Evolutionary conservation across 2,888 invertebrate species (phyloP), one percentile per base, ranked within the genome.

Genomic region (Heliconius ismenius): DNA sequence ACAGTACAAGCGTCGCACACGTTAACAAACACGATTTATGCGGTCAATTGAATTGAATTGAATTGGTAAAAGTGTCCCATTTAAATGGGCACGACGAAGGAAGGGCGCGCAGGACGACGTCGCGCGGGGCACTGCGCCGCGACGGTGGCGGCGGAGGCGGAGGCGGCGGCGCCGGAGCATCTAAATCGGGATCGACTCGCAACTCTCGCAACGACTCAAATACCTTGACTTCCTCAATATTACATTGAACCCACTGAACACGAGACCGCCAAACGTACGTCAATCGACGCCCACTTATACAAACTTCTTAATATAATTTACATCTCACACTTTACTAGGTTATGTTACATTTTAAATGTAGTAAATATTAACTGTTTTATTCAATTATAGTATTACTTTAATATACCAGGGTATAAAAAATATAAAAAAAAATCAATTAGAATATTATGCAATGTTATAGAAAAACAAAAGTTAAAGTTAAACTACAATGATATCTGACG

Each of bases 151-250:
- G 87, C 87, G 91, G 89, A 88, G 91, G 88, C 88, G 88, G 87
- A 87, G 90, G 87, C 87, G 91, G 89, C 88, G 91, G 88, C 93
- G 93, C 93, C 92, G 90, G 92, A 89, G 90, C 91, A 92, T 91
- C 94, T 94, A 94, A 93, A 92, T 94, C 93, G 93, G 94, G 94
- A 94, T 90, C 91, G 91, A 90, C 92, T 92, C 90, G 89, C 92
- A 89, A 92, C 89, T 92, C 93, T 92, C 93, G 90, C 91, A 87
- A 89, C 93, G 92, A 91, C 92, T 93, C 92, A 93, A 93, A 94
- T 94, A 94, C 94, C 93, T 93, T 93, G 93, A 93, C 93, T 94
- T 94, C 94, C 94, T 94, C 93, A 93, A 94, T 93, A 94, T 93
- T 93, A 94, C 94, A 93, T 93, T 93, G 94, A 94, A 94, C 94